Evolutionary conservation across 2,797 vertebrate species (phyloP), one percentile per base, ranked within the genome.

Genomic region (Hyperoplus lanceolatus): DNA sequence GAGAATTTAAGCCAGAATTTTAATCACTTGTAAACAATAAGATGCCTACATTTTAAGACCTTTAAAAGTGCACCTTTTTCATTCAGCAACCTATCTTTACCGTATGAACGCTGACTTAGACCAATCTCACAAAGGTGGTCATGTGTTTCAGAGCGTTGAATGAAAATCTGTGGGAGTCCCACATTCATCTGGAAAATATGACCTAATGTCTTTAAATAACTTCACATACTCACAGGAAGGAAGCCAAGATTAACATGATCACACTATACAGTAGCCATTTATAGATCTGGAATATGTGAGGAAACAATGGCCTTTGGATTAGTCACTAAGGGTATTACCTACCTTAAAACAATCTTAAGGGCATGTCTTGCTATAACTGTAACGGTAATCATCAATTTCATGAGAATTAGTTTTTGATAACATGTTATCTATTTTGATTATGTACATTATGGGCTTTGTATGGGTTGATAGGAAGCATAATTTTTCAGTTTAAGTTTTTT

Each of bases 171-270:
- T 82, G 65, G 59, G 81, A 92, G 93, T 89, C 81, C 85, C 87
- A 92, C 43, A 87, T 92, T 92, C 79, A 79, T 86, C 77, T 89
- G 85, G 87, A 90, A 92, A 90, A 89, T 86, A 82, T 93, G 87
- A 92, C 82, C 82, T 80, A 85, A 89, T 89, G 83, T 87, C 90
- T 93, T 87, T 82, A 92, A 92, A 93, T 92, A 92, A 80, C 89
- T 80, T 67, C 78, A 70, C 51, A 70, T 56, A 62, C 79, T 81
- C 86, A 85, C 77, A 79, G 82, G 79, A 83, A 84, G 61, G 60
- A 80, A 59, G 53, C 67, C 45, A 50, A 82, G 69, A 86, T 80
- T 53, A 80, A 75, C 77, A 81, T 54, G 51, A 89, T 81, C 70
- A 78, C 48, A 66, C 71, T 85, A 64, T 58, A 71, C 61, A 79